Conservation (phyloP, 2,888 invertebrate genomes). For the Pterobdella sp. region DNA sequence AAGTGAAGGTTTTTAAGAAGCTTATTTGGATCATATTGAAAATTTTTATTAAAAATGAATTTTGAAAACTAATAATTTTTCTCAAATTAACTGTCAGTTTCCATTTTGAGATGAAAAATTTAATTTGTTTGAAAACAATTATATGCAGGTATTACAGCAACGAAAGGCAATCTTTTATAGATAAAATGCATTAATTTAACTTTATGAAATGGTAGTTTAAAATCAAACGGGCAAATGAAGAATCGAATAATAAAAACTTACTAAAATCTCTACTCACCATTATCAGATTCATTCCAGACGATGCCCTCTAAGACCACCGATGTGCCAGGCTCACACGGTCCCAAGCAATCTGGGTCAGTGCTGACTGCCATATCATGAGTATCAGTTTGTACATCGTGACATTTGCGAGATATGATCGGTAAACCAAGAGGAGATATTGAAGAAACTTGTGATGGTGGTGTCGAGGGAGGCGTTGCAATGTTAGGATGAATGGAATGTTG, state of each 20-base stretch:
- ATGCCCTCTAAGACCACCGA: constrained; percentile 93
- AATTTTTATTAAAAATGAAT: too few relatives aligned
- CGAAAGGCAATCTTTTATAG: too few relatives aligned
- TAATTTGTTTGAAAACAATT: too few relatives aligned
- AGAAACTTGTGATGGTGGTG: neutral
- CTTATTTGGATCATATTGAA: too few relatives aligned
- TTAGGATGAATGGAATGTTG: neutral
- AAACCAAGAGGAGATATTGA: neutral
- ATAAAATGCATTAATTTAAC: too few relatives aligned
- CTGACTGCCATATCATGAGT: constrained; percentile 74
- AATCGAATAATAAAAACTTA: neutral
- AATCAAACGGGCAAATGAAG: too few relatives aligned
- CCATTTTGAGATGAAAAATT: too few relatives aligned
- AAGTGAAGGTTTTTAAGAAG: too few relatives aligned
- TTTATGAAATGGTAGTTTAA: too few relatives aligned
- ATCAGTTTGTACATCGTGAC: constrained; percentile 36
- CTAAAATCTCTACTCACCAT: constrained; percentile 40
- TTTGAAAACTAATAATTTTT: too few relatives aligned
- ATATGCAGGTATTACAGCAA: too few relatives aligned
- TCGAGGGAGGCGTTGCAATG: neutral
- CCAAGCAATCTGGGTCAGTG: constrained; percentile 91
- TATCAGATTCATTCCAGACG: constrained; percentile 96
- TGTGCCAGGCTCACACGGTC: constrained; percentile 94
- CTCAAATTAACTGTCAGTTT: too few relatives aligned
- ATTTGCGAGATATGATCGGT: neutral